Evolutionary conservation across 1,140 invertebrate genomes (phyloP), one percentile per base, ranked within the genome.

Genomic region (Leptinotarsa defecta): DNA sequence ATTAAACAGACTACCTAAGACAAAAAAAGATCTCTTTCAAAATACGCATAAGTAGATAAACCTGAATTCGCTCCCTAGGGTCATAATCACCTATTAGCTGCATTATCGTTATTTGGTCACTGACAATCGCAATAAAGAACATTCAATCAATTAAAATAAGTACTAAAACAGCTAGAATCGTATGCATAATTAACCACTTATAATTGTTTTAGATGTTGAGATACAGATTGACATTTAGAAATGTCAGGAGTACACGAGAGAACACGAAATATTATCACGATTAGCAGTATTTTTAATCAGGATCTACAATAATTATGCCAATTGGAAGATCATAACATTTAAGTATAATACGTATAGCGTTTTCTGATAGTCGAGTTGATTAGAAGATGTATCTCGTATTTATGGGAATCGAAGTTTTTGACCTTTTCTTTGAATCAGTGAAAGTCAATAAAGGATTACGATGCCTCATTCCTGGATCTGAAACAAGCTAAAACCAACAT

Each of bases 181-280:
- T 69, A 69, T 74, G 48, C 73, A 77, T 77, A 74, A 77, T 77
- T 77, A 77, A 77, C 74, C 62, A 68, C 63, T 74, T 77, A 77
- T 74, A 77, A 74, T 77, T 77, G 73, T 77, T 74, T 74, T 62
- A 74, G 76, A 77, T 77, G 76, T 71, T 67, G 52, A 77, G 76
- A 74, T 77, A 77, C 17, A 74, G 73, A 74, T 77, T 77, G 76
- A 77, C 76, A 77, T 77, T 77, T 77, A 52, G 73, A 77, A 77
- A 77, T 77, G 76, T 74, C 76, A 75, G 73, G 65, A 74, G 67
- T 22, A 74, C 69, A 71, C 68, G 64, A 65, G 68, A 67, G 24
- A 71, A 77, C 71, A 76, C 75, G 75, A 74, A 76, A 76, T 74
- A 74, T 77, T 48, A 75, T 74, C 76, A 77, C 76, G 76, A 77